Base-by-base conservation (phyloP, 2,888 invertebrate species). In the Erannis defoliaria region DNA sequence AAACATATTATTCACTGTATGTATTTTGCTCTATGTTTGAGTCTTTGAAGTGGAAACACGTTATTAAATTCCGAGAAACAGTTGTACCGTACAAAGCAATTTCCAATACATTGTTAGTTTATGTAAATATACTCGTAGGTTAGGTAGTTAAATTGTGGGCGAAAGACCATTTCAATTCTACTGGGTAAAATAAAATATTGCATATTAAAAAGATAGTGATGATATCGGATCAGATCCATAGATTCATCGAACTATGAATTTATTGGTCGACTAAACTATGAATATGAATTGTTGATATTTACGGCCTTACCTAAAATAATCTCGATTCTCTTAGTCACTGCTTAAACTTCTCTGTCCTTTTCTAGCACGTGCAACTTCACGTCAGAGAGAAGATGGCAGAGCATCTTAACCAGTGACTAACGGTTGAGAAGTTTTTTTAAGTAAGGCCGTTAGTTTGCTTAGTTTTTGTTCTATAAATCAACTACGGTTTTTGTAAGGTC, bases 71-170 rank as follows among this genome's bases (percentile, higher is more conserved):
- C 57, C 26, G 37, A 33, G 51, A 45, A 51, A 50, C 50, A 19
- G 18, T 45, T 37, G n/a, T 16, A 48, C 49, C 18, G 21, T n/a
- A 45, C 43, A 54, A 56, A 60, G 60, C 40, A 58, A 58, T 55
- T 63, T 54, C 50, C 50, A 50, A 58, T 58, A 63, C 38, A 18
- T 51, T 23, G 33, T 59, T 55, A 51, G 58, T 51, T 59, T 55
- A 42, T 40, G 50, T 46, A 59, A 51, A 51, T 43, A 57, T 40
- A n/a, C n/a, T n/a, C n/a, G n/a, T n/a, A 23, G 50, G 33, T 35
- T 43, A 45, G 55, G 18, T 55, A 38, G 46, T 55, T 48, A n/a
- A n/a, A n/a, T n/a, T 55, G 12, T 10, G 6, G 29, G 40, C n/a
- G 29, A 10, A 19, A 38, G 12, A 5, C 19, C 14, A 46, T 12